phyloP scores from a whole-genome alignment of 2,888 invertebrate species.

The Dorcus hopei region DNA sequence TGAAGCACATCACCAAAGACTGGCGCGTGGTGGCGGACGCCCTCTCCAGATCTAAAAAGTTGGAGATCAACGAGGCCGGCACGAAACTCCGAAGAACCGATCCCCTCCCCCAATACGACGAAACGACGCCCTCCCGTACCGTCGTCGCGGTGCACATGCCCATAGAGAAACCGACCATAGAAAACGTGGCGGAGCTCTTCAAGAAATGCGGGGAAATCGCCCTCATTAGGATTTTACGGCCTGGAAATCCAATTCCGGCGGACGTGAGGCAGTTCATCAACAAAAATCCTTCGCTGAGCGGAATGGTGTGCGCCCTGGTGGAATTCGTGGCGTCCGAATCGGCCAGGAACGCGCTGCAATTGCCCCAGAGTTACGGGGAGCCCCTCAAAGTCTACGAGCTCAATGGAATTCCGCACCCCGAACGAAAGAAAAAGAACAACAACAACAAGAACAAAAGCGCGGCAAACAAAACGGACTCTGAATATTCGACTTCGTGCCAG shows the following conservation, averaged over 20 bases:
- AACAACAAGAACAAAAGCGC: slow-evolving; percentile 53
- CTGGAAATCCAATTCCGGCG: slow-evolving; percentile 86
- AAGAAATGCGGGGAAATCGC: slow-evolving; percentile 87
- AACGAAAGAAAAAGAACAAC: slow-evolving; percentile 69
- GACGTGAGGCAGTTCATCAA: slow-evolving; percentile 88
- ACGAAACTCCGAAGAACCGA: slow-evolving; percentile 85
- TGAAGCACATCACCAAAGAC: slow-evolving; percentile 90
- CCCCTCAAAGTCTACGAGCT: slow-evolving; percentile 73
- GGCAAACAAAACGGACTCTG: slow-evolving; percentile 10
- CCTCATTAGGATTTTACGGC: slow-evolving; percentile 79
- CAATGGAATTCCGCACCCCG: slow-evolving; percentile 65
- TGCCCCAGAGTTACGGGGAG: slow-evolving; percentile 59
- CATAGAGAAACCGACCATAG: slow-evolving; percentile 79
- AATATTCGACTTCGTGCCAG: slow-evolving; percentile 43
- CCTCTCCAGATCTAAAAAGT: slow-evolving; percentile 69
- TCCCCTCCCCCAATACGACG: slow-evolving; percentile 84
- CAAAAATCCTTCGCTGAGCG: slow-evolving; percentile 84
- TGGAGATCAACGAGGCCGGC: slow-evolving; percentile 87
- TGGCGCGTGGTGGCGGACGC: slow-evolving; percentile 91
- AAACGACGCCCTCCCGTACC: slow-evolving; percentile 88
- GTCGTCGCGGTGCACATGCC: slow-evolving; percentile 86
- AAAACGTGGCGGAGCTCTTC: slow-evolving; percentile 89
- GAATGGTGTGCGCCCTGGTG: slow-evolving; percentile 83
- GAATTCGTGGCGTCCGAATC: slow-evolving; percentile 87
- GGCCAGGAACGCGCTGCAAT: slow-evolving; percentile 75